Evolutionary conservation across 2,888 invertebrate genomes (phyloP).

Genomic region (Zaprionus obscuricornis): DNA sequence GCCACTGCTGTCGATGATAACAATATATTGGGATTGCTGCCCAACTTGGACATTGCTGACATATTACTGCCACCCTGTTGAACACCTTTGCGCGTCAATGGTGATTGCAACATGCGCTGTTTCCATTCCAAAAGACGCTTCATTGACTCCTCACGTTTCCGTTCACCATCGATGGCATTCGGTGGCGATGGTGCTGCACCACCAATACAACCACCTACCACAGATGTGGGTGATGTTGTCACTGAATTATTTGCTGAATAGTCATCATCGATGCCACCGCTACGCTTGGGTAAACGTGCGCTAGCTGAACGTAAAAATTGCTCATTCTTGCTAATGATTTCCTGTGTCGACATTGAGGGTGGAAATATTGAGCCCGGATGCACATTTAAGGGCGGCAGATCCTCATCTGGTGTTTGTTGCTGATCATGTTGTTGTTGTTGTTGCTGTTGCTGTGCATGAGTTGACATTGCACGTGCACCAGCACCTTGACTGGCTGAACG

Average conservation of each 20-base stretch:
- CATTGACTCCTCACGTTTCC: conserved; percentile 95
- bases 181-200: conserved; percentile 55
- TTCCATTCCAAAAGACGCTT: conserved; percentile 95
- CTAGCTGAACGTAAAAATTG: conserved; percentile 93
- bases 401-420: conserved; percentile 57
- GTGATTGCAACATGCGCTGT: conserved; percentile 95
- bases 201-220: neutral
- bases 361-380: conserved; percentile 74
- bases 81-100: conserved; percentile 90
- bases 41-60: conserved; percentile 82
- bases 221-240: conserved; percentile 55
- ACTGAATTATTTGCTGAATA: conserved; percentile 67
- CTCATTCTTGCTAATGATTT: conserved; percentile 81
- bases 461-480: conserved; percentile 65
- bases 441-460: conserved; percentile 75
- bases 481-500: conserved; percentile 68
- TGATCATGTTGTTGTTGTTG: conserved; percentile 63
- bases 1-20: conserved; percentile 76
- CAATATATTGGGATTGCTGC: conserved; percentile 82
- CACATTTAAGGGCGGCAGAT: conserved; percentile 66
- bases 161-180: conserved; percentile 86
- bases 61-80: conserved; percentile 84
- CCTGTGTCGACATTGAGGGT: conserved; percentile 79
- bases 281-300: conserved; percentile 88
- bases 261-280: conserved; percentile 83